Conservation (phyloP, 1,140 invertebrate genomes). For the Pseudomyrmex pallidus region DNA sequence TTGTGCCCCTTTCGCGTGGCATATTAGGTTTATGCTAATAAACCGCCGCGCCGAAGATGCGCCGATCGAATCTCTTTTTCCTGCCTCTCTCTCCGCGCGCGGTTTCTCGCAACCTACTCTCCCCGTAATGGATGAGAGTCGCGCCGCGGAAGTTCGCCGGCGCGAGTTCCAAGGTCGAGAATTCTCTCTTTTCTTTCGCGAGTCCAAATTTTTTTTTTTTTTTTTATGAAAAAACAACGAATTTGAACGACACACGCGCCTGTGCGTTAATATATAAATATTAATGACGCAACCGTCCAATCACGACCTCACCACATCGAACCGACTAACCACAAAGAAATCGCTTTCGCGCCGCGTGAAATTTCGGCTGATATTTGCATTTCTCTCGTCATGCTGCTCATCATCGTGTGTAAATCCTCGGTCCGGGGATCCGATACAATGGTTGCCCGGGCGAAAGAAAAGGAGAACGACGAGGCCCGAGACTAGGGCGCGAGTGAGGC, state of each 20-base stretch:
- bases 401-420: conserved; percentile 52
- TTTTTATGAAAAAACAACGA: too few species aligned
- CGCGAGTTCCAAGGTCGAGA: conserved; percentile 32
- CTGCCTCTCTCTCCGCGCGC: conserved; percentile 14
- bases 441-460: conserved; percentile 15
- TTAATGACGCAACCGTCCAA: conserved; percentile 25
- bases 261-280: conserved; percentile 39
- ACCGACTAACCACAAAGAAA: conserved; percentile 30
- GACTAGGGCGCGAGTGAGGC: conserved; percentile 23
- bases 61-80: conserved; percentile 24
- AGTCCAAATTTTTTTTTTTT: background rate
- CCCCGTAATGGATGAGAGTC: conserved; percentile 34
- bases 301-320: conserved; percentile 14
- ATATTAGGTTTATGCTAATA: conserved; percentile 78
- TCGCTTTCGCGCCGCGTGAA: conserved; percentile 59
- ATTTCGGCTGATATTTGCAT: conserved; percentile 68
- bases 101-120: background rate
- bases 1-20: conserved; percentile 72
- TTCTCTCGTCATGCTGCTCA: conserved; percentile 71
- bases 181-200: background rate
- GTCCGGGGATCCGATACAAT: conserved; percentile 50
- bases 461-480: conserved; percentile 10
- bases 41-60: conserved; percentile 59
- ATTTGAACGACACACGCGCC: background rate
- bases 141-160: conserved; percentile 36